phyloP scores from a whole-genome alignment of 2,888 invertebrate species.

The Lithophane ornitopus region DNA sequence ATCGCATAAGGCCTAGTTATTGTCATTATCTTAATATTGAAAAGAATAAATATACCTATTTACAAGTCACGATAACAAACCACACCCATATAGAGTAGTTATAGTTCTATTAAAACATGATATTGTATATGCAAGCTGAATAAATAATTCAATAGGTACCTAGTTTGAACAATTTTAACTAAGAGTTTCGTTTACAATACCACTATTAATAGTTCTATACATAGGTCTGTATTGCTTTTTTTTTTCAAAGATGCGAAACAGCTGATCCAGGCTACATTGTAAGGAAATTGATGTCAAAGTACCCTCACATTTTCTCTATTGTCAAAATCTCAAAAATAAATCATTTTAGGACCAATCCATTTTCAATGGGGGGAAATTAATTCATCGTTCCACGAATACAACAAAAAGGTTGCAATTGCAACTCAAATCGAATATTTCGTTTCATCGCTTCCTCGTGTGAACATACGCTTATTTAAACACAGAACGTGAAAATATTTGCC shows the following conservation, averaged over 20 bases:
- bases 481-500: conserved; percentile 42
- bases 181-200: not conserved
- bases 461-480: conserved; percentile 15
- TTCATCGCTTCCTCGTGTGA: not conserved
- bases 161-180: not conserved
- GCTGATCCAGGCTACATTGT: conserved; percentile 36
- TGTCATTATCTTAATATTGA: not conserved
- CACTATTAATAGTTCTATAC: not conserved
- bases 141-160: not conserved
- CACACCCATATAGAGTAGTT: not conserved
- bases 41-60: not conserved
- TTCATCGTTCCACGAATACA: not conserved
- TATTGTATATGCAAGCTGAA: conserved; percentile 2
- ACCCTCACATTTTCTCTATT: conserved; percentile 21
- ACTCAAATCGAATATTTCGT: conserved; percentile 1
- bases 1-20: conserved; percentile 14
- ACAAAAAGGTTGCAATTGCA: not conserved
- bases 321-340: not conserved
- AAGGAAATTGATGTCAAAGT: conserved; percentile 20
- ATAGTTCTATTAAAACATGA: not conserved
- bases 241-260: conserved; percentile 26
- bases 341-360: not conserved
- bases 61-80: conserved; percentile 20
- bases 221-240: not conserved
- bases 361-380: not conserved